phyloP scores from a whole-genome alignment of 2,797 vertebrate species.

The Petrocephalus schoutedeni region DNA sequence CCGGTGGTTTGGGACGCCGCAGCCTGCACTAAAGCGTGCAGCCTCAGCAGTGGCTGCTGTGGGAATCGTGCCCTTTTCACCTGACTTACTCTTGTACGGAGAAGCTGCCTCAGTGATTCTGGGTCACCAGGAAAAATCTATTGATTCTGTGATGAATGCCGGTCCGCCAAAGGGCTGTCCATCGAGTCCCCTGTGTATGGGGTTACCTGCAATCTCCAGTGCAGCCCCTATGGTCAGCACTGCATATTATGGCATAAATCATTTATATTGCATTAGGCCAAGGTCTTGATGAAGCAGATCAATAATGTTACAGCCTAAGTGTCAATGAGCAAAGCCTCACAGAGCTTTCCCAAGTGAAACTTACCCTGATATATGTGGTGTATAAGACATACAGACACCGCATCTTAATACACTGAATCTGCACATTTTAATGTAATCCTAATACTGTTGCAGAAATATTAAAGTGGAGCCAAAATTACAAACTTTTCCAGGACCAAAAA shows the following conservation, averaged over 20 bases:
- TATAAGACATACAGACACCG: neutral
- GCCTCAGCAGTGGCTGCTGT: neutral
- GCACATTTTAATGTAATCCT: neutral
- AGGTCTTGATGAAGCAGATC: neutral
- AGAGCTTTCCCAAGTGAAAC: neutral
- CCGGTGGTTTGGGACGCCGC: neutral
- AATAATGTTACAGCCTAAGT: neutral
- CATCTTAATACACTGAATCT: neutral
- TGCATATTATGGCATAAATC: neutral
- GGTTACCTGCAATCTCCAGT: neutral
- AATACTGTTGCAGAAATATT: neutral
- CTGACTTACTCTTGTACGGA: neutral
- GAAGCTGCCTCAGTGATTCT: neutral
- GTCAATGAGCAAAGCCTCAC: neutral
- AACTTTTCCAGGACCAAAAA: neutral
- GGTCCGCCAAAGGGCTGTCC: neutral
- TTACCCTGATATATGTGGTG: neutral
- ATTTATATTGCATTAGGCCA: constrained; percentile 6
- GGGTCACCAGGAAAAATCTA: neutral
- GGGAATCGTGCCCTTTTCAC: neutral
- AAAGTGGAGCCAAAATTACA: neutral
- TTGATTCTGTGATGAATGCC: neutral
- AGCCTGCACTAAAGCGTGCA: neutral
- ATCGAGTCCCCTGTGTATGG: neutral
- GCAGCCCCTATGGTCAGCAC: neutral